Conservation (phyloP, 2,888 invertebrate genomes). For the Nasonovia ribisnigri region DNA sequence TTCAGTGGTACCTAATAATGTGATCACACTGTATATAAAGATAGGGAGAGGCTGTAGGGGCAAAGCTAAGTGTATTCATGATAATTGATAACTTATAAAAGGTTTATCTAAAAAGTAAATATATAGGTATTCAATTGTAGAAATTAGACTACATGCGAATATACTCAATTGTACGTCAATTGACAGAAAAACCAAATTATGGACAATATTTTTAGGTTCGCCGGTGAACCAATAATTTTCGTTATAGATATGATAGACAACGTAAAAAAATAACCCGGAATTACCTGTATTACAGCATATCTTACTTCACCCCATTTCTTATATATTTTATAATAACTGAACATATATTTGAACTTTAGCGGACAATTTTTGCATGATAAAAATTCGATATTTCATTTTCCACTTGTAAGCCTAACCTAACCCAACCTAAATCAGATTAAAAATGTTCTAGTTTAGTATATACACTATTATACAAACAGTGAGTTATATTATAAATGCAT, state of each 20-base stretch:
- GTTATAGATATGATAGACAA: background rate
- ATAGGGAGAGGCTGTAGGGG: background rate
- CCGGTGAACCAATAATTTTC: background rate
- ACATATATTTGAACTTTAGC: background rate
- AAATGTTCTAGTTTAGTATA: background rate
- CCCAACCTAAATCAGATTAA: background rate
- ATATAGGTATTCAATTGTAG: background rate
- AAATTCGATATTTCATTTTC: background rate
- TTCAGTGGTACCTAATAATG: no score
- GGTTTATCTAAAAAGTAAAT: background rate
- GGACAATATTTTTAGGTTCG: no score
- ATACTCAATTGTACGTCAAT: background rate
- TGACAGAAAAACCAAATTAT: background rate
- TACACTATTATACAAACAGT: background rate
- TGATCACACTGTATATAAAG: no score
- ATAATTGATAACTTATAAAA: background rate
- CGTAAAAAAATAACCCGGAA: background rate
- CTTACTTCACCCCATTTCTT: background rate
- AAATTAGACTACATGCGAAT: background rate
- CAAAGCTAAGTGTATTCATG: background rate
- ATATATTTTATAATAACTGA: background rate
- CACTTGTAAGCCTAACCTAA: no score
- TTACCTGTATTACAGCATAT: background rate
- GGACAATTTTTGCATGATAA: background rate
- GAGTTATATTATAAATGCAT: background rate